phyloP scores from a whole-genome alignment of 2,113 vertebrate species.

The Laticauda laticaudata region DNA sequence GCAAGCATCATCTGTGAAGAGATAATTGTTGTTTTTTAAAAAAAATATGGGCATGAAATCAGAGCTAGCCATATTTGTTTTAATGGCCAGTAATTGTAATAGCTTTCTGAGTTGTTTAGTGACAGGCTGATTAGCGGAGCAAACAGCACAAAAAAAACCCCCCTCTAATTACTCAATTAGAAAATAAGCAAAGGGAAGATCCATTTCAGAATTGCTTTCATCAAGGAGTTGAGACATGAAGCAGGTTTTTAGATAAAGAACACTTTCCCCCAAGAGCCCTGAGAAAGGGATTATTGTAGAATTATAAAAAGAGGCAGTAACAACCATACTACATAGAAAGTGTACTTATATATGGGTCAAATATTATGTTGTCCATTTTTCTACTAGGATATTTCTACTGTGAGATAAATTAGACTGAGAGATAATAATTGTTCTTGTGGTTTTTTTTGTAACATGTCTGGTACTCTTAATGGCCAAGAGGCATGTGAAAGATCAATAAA shows the following conservation, averaged over 20 bases:
- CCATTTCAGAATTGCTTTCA: background rate
- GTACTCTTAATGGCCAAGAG: background rate
- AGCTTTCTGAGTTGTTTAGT: rapidly evolving
- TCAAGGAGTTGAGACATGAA: background rate
- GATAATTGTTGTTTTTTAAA: background rate
- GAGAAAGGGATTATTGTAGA: background rate
- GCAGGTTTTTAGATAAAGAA: background rate
- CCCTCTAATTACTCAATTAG: background rate
- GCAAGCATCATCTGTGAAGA: background rate
- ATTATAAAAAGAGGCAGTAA: background rate
- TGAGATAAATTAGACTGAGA: background rate
- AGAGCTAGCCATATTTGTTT: rapidly evolving
- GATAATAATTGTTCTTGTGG: background rate
- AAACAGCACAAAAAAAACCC: background rate
- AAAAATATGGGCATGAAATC: background rate
- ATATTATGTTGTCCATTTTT: background rate
- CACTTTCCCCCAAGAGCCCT: background rate
- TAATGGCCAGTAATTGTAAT: background rate
- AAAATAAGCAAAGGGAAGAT: background rate
- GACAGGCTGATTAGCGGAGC: background rate
- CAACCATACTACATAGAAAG: background rate
- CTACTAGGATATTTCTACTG: background rate
- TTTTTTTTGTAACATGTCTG: background rate
- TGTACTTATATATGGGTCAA: background rate
- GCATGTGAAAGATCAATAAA: background rate